Conservation (phyloP, 1,140 invertebrate genomes). For the Lamellibrachia luymesi region DNA sequence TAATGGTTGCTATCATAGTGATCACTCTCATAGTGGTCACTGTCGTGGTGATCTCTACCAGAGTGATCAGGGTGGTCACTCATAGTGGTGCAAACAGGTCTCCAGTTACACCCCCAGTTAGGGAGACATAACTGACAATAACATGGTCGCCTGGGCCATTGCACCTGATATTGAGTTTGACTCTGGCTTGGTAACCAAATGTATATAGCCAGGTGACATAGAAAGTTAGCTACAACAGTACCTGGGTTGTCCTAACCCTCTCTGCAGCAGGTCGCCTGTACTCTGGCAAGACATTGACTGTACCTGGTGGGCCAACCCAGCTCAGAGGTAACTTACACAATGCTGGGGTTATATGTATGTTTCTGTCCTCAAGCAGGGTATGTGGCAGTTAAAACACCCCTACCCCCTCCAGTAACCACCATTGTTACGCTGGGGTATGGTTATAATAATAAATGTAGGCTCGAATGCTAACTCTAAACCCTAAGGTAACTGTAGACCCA, state of each 20-base stretch:
- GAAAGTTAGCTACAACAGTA: too few species aligned
- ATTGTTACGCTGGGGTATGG: neutral
- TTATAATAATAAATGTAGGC: neutral
- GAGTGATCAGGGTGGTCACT: neutral
- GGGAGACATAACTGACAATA: neutral
- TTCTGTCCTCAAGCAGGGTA: neutral
- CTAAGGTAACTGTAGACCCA: neutral
- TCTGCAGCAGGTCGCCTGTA: neutral
- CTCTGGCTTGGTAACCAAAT: too few species aligned
- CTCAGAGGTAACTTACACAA: neutral
- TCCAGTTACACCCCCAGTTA: too few species aligned
- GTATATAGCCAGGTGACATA: too few species aligned
- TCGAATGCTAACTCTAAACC: neutral
- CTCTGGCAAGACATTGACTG: neutral
- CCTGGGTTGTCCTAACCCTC: too few species aligned
- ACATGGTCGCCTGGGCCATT: neutral
- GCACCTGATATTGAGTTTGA: neutral
- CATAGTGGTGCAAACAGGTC: neutral
- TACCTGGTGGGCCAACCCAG: neutral
- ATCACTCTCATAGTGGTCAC: neutral
- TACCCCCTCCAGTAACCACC: neutral
- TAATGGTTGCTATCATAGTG: neutral
- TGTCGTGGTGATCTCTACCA: too few species aligned
- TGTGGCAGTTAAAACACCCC: neutral
- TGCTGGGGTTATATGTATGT: neutral